Evolutionary conservation across 1,140 invertebrate species (phyloP), one percentile per base, ranked within the genome.

Genomic region (Octopus sinensis): DNA sequence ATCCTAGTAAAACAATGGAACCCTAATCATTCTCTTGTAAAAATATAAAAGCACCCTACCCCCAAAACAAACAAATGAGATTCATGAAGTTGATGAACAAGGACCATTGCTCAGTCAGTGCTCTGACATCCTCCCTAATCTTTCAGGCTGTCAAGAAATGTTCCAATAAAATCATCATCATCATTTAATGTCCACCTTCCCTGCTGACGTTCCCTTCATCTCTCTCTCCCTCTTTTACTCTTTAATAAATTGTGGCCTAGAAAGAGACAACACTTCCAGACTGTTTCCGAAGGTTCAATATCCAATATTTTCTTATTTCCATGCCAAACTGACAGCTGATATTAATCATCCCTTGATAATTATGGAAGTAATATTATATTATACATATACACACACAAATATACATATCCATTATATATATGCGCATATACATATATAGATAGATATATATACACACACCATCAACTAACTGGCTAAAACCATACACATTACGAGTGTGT

Each of bases 91-190:
- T 43, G n/a, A n/a, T n/a, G n/a, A n/a, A n/a, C 30, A 43, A 43
- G 2, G 30, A 43, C 30, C 30, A 43, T 94, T 96, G 30, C 30
- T 43, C 30, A 43, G 30, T 43, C 30, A 43, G 30, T 43, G 30
- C 30, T 43, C 30, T 43, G 30, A 43, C 30, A 43, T 43, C 30
- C 2, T 43, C 30, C 30, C 2, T 43, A 43, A n/a, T 43, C 30
- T 43, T 43, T 43, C 30, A 43, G 30, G 30, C 30, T 43, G 30
- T 43, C 0, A 43, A 43, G 30, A 43, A 43, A 43, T 43, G 30
- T 43, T 43, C 30, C 56, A 62, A 62, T 17, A 1, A 62, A 10
- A 9, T 1, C 17, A 10, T 10, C 3, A 10, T 62, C 56, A 17
- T 10, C 9, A 17, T 62, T 9, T 10, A 1, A 10, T 1, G 17